Conservation (phyloP, 2,113 vertebrate species). For the Pollachius pollachius region DNA sequence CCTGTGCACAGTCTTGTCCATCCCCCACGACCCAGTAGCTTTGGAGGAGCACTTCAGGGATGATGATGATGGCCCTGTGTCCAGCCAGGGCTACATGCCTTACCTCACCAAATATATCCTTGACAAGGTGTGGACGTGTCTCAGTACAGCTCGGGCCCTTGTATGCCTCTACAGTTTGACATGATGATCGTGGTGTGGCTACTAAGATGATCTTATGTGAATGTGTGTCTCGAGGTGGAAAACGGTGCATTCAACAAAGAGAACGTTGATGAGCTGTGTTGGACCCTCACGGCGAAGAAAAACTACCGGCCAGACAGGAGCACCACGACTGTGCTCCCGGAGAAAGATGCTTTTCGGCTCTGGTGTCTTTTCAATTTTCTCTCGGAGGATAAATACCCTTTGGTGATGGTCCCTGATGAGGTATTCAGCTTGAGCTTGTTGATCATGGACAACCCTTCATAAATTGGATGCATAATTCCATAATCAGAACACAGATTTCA, state of each 20-base stretch:
- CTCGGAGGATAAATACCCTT: conserved; percentile 94
- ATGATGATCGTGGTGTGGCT: too few relatives aligned
- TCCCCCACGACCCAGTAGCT: conserved; percentile 91
- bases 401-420: conserved; percentile 94
- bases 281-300: conserved; percentile 95
- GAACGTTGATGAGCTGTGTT: conserved; percentile 92
- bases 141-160: too few relatives aligned
- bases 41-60: conserved; percentile 95
- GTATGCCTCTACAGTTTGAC: too few relatives aligned
- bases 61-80: conserved; percentile 90
- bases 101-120: conserved; percentile 84
- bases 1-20: conserved; percentile 89
- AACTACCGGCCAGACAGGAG: conserved; percentile 83
- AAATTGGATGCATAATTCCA: not conserved
- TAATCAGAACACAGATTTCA: not conserved
- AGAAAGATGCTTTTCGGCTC: conserved; percentile 86
- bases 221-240: conserved; percentile 75
- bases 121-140: conserved; percentile 66
- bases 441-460: too few relatives aligned
- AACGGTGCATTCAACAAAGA: conserved; percentile 91
- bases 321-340: conserved; percentile 74
- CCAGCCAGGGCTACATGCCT: conserved; percentile 98
- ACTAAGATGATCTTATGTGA: too few relatives aligned
- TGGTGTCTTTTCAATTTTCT: conserved; percentile 99
- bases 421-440: conserved; percentile 56